Evolutionary conservation across 2,113 vertebrate species (phyloP).

Genomic region (Gasterosteus nipponicus): DNA sequence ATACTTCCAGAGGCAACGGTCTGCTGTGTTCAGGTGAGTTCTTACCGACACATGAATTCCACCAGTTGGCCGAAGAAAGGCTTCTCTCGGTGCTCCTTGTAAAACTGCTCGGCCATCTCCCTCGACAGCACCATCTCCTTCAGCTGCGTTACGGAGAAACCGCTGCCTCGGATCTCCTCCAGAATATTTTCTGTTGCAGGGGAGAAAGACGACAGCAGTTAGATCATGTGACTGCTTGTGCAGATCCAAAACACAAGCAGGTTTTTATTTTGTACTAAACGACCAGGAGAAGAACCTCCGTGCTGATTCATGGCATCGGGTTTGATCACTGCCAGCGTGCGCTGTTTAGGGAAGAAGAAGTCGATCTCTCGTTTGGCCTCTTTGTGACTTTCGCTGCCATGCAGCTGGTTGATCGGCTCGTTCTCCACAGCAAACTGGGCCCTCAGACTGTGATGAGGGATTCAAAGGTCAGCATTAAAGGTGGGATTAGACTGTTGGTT

Average conservation of each 20-base stretch:
- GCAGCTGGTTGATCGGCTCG: slow-evolving; percentile 77
- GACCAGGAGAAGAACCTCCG: slow-evolving; percentile 62
- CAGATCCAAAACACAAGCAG: background rate
- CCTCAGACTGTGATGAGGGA: slow-evolving; percentile 65
- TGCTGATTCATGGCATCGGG: slow-evolving; percentile 78
- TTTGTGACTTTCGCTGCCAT: slow-evolving; percentile 75
- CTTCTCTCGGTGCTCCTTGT: slow-evolving; percentile 84
- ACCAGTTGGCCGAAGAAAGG: slow-evolving; percentile 84
- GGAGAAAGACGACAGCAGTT: background rate
- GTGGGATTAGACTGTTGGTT: background rate
- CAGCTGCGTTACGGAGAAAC: slow-evolving; percentile 82
- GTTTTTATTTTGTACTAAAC: background rate
- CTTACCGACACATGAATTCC: slow-evolving; percentile 87
- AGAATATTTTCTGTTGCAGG: slow-evolving; percentile 82
- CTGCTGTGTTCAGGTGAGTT: slow-evolving; percentile 33
- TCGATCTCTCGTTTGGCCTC: slow-evolving; percentile 79
- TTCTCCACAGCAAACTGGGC: slow-evolving; percentile 74
- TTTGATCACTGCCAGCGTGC: slow-evolving; percentile 83
- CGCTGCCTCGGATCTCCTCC: slow-evolving; percentile 77
- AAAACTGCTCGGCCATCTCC: slow-evolving; percentile 86
- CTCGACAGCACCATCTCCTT: slow-evolving; percentile 81
- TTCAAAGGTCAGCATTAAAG: slow-evolving; percentile 8
- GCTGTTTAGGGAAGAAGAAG: slow-evolving; percentile 82
- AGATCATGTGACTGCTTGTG: background rate
- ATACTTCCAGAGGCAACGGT: slow-evolving; percentile 37